These are phyloP conservation scores for Benthosema pterotum DNA, from an alignment of 2,797 vertebrate genomes.

Conservation along the genomic window DNA sequence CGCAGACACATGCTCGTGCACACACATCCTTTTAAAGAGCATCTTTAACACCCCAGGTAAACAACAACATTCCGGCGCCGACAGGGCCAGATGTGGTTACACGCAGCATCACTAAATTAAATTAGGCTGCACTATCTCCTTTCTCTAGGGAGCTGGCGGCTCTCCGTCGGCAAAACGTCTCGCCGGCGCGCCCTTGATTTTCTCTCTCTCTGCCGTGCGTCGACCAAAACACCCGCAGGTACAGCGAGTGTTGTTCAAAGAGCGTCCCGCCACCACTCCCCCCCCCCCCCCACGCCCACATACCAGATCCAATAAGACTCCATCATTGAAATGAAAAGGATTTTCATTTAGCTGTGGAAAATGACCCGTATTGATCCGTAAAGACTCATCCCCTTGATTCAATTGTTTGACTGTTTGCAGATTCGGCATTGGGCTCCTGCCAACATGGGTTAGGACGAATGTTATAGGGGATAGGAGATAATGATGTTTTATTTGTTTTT, in stretches of 20 bases:
- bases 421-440: conserved; percentile 59
- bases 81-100: conserved; percentile 52
- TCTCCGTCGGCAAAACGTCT: no score
- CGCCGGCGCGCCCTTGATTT: no score
- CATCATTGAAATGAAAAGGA: conserved; percentile 60
- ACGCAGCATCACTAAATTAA: conserved; percentile 56
- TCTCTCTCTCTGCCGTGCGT: neutral
- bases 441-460: conserved; percentile 44
- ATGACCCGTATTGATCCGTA: conserved; percentile 76
- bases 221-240: conserved; percentile 55
- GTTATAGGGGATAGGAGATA: conserved; percentile 57
- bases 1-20: conserved; percentile 24
- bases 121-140: conserved; percentile 66
- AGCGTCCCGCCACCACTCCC: conserved; percentile 24
- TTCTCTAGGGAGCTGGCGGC: conserved; percentile 54
- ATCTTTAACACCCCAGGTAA: conserved; percentile 45
- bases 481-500: conserved; percentile 42
- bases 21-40: conserved; percentile 35
- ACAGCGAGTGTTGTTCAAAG: conserved; percentile 59
- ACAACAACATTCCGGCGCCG: conserved; percentile 50
- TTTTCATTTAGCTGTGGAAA: conserved; percentile 75
- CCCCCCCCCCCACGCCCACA: no score
- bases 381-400: conserved; percentile 65
- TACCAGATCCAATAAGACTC: conserved; percentile 62
- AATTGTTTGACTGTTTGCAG: conserved; percentile 64